Conservation (phyloP, 2,888 invertebrate genomes). For the Eupithecia subumbrata region DNA sequence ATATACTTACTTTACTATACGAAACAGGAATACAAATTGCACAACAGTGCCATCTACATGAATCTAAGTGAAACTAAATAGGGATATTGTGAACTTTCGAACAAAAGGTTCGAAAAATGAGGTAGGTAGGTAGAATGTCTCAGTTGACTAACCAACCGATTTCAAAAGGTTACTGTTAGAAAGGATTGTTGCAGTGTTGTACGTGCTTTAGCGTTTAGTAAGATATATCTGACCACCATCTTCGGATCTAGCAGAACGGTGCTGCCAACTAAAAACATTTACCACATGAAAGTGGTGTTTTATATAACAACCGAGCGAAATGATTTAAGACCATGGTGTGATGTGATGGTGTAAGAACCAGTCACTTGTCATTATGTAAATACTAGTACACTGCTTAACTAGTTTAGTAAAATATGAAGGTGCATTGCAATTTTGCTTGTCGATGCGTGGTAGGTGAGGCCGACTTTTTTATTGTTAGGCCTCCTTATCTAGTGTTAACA, state of each 20-base stretch:
- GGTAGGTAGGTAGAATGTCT: neutral
- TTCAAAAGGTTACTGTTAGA: neutral
- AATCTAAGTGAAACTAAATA: neutral
- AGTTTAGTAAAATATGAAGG: neutral
- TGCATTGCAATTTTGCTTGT: too few species aligned
- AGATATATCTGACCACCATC: neutral
- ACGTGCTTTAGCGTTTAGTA: neutral
- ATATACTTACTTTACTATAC: neutral
- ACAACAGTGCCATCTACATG: neutral
- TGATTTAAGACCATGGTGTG: neutral
- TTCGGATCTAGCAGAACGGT: neutral
- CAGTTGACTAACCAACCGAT: neutral
- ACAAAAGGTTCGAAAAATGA: neutral
- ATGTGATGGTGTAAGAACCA: neutral
- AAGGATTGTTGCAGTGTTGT: neutral
- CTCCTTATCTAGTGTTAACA: neutral
- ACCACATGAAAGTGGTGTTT: neutral
- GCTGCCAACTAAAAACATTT: neutral
- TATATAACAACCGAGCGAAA: neutral
- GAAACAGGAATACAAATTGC: neutral
- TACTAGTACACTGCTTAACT: neutral
- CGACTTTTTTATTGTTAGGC: neutral
- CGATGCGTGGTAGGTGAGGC: neutral
- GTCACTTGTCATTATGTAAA: neutral
- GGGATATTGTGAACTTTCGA: neutral